Evolutionary conservation across 2,888 invertebrate species (phyloP), one percentile per base, ranked within the genome.

Genomic region (Mimas tiliae): DNA sequence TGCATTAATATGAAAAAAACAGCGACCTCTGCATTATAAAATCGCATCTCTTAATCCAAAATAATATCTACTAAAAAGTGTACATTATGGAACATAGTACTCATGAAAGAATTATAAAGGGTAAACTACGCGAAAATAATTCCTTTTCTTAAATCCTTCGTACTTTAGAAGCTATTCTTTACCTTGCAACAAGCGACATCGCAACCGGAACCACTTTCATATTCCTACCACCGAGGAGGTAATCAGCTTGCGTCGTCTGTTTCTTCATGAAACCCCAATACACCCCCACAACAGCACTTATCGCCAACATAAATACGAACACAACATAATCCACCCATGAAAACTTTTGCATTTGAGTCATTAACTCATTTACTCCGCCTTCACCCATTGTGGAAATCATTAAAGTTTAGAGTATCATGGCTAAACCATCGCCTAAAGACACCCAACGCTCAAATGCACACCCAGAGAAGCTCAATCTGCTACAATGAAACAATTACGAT

Each of bases 121-220:
- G 6, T 45, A 45, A 45, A 11, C 7, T 6, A 34, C 34, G 7
- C 34, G 34, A 38, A 34, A 7, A 38, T n/a, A 55, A 4, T 6
- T 42, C n/a, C 11, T 42, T 58, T 9, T 42, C 2, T 2, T 0
- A 19, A 38, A 1, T 1, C 38, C 9, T 6, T 38, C 7, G 8
- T 38, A 34, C 1, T 52, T 42, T 8, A 21, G 9, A 16, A 11
- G 16, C 34, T n/a, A 11, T 12, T 21, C 21, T 84, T 80, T 83
- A 96, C 96, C 96, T 97, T 65, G 98, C 98, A 68, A 98, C 96
- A 45, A 98, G 94, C 0, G 98, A 98, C 94, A 98, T 95, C 42
- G 97, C 95, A 65, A 98, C 96, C 3, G 98, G 98, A 81, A 98
- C 94, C 19, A 96, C 95, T 79, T 96, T 95, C 97, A 98, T 97